Percentiles rank a stretch among this genome's conserved stretches.
phyloP scores from a whole-genome alignment of 2,797 vertebrate species.

The Rallus crepitans region DNA sequence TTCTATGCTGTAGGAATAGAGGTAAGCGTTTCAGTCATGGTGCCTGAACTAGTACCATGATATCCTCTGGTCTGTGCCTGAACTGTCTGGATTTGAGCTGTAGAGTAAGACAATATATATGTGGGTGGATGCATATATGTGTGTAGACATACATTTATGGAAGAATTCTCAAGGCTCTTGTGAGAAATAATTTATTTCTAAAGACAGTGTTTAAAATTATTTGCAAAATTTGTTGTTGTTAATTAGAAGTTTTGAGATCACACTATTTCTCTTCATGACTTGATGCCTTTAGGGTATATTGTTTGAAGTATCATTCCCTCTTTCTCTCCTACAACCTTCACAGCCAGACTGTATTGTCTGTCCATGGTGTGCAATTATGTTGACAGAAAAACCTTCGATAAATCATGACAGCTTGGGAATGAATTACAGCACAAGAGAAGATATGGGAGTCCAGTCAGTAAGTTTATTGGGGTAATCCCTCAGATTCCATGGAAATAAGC shows the following conservation, averaged over 20 bases:
- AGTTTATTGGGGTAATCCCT: conserved; percentile 18
- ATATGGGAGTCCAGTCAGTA: background rate
- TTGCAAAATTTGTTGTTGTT: background rate
- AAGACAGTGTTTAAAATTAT: background rate
- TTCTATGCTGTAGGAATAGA: background rate
- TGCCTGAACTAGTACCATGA: background rate
- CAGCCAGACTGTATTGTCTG: background rate
- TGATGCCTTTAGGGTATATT: background rate
- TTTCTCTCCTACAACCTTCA: background rate
- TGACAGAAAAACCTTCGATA: background rate
- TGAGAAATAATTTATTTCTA: background rate
- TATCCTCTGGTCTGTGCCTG: background rate
- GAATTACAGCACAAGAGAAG: conserved; percentile 22
- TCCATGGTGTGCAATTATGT: background rate
- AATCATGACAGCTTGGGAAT: background rate
- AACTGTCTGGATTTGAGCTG: background rate
- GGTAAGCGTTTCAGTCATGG: background rate
- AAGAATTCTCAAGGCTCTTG: background rate
- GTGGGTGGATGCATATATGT: rapidly evolving
- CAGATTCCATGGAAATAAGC: conserved; percentile 21
- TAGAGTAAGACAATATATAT: background rate
- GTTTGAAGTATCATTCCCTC: background rate
- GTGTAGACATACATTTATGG: background rate
- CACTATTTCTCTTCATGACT: background rate
- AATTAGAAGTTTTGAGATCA: background rate